Evolutionary conservation across 1,140 invertebrate species (phyloP), one percentile per base, ranked within the genome.

Genomic region (Penaeus japonicus): DNA sequence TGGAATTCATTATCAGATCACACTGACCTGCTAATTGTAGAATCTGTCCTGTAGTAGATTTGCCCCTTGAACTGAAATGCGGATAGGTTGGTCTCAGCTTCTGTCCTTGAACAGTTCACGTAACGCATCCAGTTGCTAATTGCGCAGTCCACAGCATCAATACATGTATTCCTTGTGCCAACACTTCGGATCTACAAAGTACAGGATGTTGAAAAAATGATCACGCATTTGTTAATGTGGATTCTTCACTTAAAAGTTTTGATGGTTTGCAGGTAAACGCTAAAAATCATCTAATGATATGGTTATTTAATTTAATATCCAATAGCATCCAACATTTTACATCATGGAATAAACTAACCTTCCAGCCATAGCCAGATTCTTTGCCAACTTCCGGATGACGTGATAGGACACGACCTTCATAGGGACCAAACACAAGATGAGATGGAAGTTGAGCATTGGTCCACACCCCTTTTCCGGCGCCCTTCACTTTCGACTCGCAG

Each of bases 121-220:
- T 93, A 95, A 7, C 94, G 92, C 93, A 95, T 93, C 94, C 94
- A 95, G 91, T 95, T 95, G 53, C 92, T 93, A 24, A 90, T 90
- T 54, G 91, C 91, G 0, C 91, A 88, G 73, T 94, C 92, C 2
- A 80, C 89, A 12, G 92, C 94, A 91, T 94, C 93, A n/a, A 94
- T 91, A 53, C 92, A 93, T 89, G 93, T 89, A 54, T 20, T 7
- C 0, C 53, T 3, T 10, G 32, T 54, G 18, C 39, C 10, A 54
- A 59, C 47, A 18, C 35, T 47, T 62, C 80, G 88, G 27, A 79
- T 27, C 85, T 87, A 78, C 0, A 35, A 47, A 47, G 47, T 47
- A 47, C 47, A 47, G 47, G 47, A 47, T 12, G 47, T 2, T 39
- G 35, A n/a, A 59, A 27, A 30, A 20, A 0, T 30, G 10, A 12